Base-by-base conservation (phyloP, 1,140 invertebrate genomes). In the Pissodes strobi region DNA sequence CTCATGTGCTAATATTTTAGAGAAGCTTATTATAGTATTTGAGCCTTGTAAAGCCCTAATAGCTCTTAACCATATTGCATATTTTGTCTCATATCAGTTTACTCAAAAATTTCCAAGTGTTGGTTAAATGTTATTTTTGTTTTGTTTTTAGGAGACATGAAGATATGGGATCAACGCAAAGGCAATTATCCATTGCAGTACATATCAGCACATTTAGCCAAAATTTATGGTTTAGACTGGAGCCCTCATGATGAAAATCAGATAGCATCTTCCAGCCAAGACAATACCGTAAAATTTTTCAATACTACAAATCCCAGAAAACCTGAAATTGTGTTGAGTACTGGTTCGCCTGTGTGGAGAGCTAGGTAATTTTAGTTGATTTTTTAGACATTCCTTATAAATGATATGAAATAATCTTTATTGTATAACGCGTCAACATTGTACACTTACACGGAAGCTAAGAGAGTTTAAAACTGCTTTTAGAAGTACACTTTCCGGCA, bases 221-320 rank as follows among this genome's bases (percentile, higher is more conserved):
- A 90, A 82, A 95, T 98, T 66, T 90, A 96, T 79, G 92, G 94
- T 58, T 85, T 98, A 34, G 94, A 97, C 77, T 97, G 95, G 95
- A 94, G 88, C 81, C 90, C 92, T 21, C 85, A 85, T 66, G 85
- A 88, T 70, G 92, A 94, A 80, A 90, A 90, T 71, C 89, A 92
- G 70, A 78, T 97, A 56, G 91, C 91, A n/a, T 95, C 94, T 1
- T 92, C 91, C 58, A 94, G 93, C 82, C 94, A 97, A 81, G 95
- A 98, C 82, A 90, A 91, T 66, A 93, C 92, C 39, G 94, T 97
- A 1, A 96, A 96, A 81, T 94, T 96, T 77, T 97, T 96, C 83
- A 93, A 97, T 78, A 90, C 92, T 8, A 89, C 86, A 37, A 93
- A 90, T 84, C 89, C 91, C 6, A 82, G 89, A 67, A 85, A 88